phyloP scores from a whole-genome alignment of 2,113 vertebrate species.

The Scomber japonicus region DNA sequence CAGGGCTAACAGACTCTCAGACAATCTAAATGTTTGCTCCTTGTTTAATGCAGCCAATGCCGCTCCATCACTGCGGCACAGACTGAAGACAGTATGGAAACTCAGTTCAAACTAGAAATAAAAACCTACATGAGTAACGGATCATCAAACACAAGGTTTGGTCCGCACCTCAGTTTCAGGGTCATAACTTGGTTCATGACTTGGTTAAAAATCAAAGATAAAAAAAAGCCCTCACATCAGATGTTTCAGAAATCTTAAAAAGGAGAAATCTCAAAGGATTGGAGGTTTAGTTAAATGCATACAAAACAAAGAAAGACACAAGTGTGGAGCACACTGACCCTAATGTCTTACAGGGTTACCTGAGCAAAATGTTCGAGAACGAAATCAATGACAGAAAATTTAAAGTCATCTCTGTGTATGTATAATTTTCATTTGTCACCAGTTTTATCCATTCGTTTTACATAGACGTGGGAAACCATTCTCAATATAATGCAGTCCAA shows the following conservation, averaged over 20 bases:
- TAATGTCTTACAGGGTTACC: slow-evolving; percentile 48
- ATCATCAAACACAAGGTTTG: not conserved
- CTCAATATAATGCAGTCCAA: slow-evolving; percentile 40
- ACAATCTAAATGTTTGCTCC: not conserved
- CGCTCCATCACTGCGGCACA: not conserved
- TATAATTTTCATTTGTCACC: not conserved
- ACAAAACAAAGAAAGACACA: slow-evolving; percentile 11
- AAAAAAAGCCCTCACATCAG: not conserved
- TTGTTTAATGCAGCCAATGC: not conserved
- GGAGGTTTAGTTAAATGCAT: slow-evolving; percentile 2
- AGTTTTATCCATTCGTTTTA: not conserved
- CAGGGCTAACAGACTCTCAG: slow-evolving; percentile 17
- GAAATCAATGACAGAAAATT: slow-evolving; percentile 1
- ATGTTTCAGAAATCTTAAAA: not conserved
- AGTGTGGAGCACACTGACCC: slow-evolving; percentile 14
- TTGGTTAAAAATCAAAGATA: not conserved
- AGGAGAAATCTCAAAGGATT: slow-evolving; percentile 12
- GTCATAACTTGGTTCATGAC: slow-evolving; percentile 2
- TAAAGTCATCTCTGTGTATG: not conserved
- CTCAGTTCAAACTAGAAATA: not conserved
- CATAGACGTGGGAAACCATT: not conserved
- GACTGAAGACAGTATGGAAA: not conserved
- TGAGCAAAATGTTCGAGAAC: slow-evolving; percentile 62
- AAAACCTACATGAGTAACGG: accelerated
- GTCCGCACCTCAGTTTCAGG: slow-evolving; percentile 8